These are phyloP conservation scores for Metellina segmentata DNA, from an alignment of 2,888 invertebrate genomes.

Conservation along the genomic window DNA sequence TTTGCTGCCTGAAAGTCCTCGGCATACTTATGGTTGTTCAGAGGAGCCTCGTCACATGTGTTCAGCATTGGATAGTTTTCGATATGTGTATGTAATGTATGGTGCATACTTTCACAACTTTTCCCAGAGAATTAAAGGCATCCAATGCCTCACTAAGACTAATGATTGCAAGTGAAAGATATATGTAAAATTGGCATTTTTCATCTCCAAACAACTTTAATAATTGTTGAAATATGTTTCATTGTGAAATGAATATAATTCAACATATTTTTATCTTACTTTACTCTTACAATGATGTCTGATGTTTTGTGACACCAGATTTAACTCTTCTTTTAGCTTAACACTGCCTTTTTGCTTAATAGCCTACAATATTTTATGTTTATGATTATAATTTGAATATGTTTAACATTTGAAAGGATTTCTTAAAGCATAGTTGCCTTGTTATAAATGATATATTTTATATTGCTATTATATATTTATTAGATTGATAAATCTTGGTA, in stretches of 20 bases:
- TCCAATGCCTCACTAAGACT: too few relatives aligned
- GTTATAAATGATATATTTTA: neutral
- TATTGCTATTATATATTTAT: neutral
- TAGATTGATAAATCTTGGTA: too few relatives aligned
- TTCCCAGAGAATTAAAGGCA: too few relatives aligned
- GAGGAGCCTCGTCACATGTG: constrained; percentile 93
- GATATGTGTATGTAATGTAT: constrained; percentile 79
- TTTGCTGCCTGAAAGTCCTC: constrained; percentile 88
- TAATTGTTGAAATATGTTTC: too few relatives aligned
- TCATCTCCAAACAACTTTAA: neutral
- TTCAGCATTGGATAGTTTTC: constrained; percentile 89
- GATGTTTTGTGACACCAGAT: too few relatives aligned
- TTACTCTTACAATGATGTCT: neutral
- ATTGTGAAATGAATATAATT: too few relatives aligned
- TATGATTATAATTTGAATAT: neutral
- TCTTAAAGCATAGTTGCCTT: too few relatives aligned
- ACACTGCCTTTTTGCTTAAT: neutral
- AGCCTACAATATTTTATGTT: neutral
- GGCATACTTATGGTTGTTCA: constrained; percentile 84
- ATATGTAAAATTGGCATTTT: neutral
- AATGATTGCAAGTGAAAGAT: too few relatives aligned
- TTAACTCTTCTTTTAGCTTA: too few relatives aligned
- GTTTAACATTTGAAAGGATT: too few relatives aligned
- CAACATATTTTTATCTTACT: neutral
- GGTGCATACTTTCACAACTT: neutral